These are phyloP conservation scores for Dreissena rostriformis DNA, from an alignment of 1,140 invertebrate species.

Conservation along the genomic window DNA sequence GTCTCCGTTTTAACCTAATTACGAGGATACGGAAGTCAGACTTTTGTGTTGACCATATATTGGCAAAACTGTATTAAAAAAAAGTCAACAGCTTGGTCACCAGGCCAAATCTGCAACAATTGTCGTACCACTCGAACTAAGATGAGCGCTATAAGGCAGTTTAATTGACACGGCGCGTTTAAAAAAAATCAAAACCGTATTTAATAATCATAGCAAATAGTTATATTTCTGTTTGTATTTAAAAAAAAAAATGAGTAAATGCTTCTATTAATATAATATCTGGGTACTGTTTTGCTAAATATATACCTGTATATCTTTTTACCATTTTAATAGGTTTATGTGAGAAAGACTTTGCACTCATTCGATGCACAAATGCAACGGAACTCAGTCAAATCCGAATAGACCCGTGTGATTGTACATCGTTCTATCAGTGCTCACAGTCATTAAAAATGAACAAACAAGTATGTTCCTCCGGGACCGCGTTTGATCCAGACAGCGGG, in stretches of 20 bases:
- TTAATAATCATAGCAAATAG: background rate
- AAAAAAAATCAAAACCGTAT: no score
- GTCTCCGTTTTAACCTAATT: no score
- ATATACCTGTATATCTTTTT: background rate
- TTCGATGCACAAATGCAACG: background rate
- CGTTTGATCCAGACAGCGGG: background rate
- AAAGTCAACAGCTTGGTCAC: no score
- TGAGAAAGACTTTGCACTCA: background rate
- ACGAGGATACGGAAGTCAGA: no score
- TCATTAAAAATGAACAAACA: background rate
- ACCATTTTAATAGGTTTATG: slow-evolving; percentile 18
- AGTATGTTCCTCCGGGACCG: background rate
- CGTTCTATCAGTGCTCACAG: slow-evolving; percentile 9
- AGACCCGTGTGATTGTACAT: slow-evolving; percentile 10
- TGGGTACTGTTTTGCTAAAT: background rate
- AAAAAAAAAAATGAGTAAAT: background rate
- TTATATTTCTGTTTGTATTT: slow-evolving; percentile 11
- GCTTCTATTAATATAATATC: background rate
- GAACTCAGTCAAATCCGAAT: background rate
- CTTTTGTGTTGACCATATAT: no score
- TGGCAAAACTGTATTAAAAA: no score
- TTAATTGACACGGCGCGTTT: no score
- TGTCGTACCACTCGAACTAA: no score
- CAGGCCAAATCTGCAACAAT: no score
- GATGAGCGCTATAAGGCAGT: no score